These are phyloP conservation scores for Meandrina meandrites DNA, from an alignment of 92 coral and sea anemone species.

Conservation along the genomic window DNA sequence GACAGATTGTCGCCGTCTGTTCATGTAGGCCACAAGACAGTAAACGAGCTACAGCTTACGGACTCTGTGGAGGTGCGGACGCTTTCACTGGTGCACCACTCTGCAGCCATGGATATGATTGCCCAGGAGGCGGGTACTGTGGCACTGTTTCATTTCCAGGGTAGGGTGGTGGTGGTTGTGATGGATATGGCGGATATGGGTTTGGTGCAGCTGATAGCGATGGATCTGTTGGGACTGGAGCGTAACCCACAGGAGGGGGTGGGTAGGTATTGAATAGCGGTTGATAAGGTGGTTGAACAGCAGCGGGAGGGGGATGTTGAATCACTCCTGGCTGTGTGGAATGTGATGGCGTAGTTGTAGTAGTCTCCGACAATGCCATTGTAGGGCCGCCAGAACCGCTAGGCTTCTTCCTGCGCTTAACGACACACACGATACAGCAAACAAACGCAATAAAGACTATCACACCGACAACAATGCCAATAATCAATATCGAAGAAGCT, in stretches of 20 bases:
- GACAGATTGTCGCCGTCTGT: too few relatives aligned
- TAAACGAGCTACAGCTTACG: background rate
- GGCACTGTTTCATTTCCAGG: background rate
- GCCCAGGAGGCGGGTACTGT: conserved; percentile 6
- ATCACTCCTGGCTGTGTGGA: background rate
- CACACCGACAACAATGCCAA: background rate
- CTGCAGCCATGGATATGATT: background rate
- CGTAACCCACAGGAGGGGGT: background rate
- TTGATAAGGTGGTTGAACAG: background rate
- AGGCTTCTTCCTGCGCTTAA: background rate
- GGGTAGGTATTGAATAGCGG: background rate
- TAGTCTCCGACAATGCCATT: background rate
- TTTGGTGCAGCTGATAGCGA: background rate
- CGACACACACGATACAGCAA: background rate
- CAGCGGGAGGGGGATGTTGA: background rate
- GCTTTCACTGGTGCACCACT: background rate
- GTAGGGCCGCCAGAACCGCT: background rate
- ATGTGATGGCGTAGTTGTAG: background rate
- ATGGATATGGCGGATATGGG: background rate
- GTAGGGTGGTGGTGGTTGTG: conserved; percentile 18
- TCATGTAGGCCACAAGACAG: too few relatives aligned
- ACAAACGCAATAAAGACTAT: background rate
- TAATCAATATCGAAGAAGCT: background rate
- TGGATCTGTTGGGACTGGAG: background rate
- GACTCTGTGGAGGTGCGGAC: background rate